phyloP scores from a whole-genome alignment of 1,140 invertebrate genomes.

The Eurosta solidaginis region DNA sequence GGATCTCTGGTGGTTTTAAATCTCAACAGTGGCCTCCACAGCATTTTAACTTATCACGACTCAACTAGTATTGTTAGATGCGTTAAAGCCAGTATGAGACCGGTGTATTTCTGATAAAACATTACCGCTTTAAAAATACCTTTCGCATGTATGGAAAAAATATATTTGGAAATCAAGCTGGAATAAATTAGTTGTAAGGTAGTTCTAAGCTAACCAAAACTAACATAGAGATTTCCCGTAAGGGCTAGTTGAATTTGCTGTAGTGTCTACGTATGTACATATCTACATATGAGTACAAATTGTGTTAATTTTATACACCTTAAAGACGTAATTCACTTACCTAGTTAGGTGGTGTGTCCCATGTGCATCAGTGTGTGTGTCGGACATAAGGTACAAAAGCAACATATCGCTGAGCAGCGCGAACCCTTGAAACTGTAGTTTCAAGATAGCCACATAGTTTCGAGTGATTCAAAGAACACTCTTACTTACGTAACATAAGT shows the following conservation, averaged over 20 bases:
- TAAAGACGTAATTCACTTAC: conserved; percentile 22
- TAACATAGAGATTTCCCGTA: no score
- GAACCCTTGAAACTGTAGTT: neutral
- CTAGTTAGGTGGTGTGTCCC: neutral
- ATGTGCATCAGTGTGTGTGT: neutral
- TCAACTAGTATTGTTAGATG: no score
- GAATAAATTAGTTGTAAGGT: no score
- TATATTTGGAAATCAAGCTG: no score
- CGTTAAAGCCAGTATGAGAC: no score
- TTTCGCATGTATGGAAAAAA: no score
- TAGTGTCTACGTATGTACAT: neutral
- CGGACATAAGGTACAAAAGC: neutral
- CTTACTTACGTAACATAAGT: neutral
- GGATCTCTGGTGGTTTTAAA: no score
- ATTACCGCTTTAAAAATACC: no score
- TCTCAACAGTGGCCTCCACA: no score
- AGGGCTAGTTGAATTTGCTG: neutral
- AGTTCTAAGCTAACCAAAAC: no score
- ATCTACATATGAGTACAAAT: neutral
- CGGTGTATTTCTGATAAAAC: no score
- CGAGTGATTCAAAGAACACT: neutral
- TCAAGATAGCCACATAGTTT: neutral
- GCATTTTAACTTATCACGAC: no score
- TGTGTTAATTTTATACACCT: conserved; percentile 15
- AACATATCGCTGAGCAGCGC: neutral